Evolutionary conservation across 1,140 invertebrate genomes (phyloP), one percentile per base, ranked within the genome.

Genomic region (Diachasma alloeum): DNA sequence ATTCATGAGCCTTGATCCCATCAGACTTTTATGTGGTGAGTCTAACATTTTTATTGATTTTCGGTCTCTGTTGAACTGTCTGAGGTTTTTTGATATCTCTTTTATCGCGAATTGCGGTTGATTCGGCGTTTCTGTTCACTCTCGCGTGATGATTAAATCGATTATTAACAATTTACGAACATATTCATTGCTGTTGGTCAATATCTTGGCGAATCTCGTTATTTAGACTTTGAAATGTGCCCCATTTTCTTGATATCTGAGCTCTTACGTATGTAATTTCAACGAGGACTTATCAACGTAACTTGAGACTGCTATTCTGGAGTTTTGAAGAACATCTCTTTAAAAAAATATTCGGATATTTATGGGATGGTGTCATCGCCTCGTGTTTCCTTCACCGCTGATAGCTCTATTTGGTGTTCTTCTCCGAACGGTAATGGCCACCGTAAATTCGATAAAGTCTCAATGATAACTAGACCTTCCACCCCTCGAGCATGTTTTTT

Each of bases 391-490:
- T 31, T 59, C 24, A 31, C 15, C 15, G 48, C 46, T 56, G 37
- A 39, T 39, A 42, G 67, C 67, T 69, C 44, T 48, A 26, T 42
- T 48, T 48, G 48, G 48, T 19, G 10, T 53, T 48, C 19, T 31
- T 31, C 70, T 46, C 42, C 44, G 42, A 48, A 24, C 39, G 8
- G 36, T 72, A 13, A 72, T 48, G 42, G 24, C 70, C 42, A 72
- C 70, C 70, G 70, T 72, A 72, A 72, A 72, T 46, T 72, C 48
- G 70, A 72, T 72, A 72, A 72, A 17, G 22, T 44, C 42, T 26
- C 48, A 53, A 19, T 72, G 70, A 72, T 72, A 72, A 48, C 70
- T n/a, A 15, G 22, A 36, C 22, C 31, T 24, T 48, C 42, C 17
- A 53, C 44, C 46, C 37, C 42, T 70, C 31, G 37, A 37, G 8